Base-by-base conservation (phyloP, 2,797 vertebrate genomes). In the Amphiprion clarkii region DNA sequence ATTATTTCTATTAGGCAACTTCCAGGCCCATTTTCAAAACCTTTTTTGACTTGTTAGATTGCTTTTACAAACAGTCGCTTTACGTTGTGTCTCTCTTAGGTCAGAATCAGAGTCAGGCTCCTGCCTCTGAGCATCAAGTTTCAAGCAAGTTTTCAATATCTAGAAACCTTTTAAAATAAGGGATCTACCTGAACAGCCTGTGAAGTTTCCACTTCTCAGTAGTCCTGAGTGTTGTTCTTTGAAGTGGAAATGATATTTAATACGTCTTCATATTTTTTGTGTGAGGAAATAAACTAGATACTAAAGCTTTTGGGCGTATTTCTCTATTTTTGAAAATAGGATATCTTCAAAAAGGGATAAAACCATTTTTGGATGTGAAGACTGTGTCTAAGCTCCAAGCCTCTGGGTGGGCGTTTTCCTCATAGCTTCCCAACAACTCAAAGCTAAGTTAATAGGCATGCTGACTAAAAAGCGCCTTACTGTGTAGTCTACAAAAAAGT, bases 101-200 rank as follows among this genome's bases (percentile, higher is more conserved):
- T 83, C 87, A 93, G 12, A 80, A 81, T 16, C 82, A 81, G 48
- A 78, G 79, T 12, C 85, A 81, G 48, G 61, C 73, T 57, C 46
- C 74, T 82, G 23, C 66, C 23, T 70, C 66, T 5, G 91, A 94
- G 46, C 91, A 86, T 69, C 91, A 93, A 57, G 13, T 83, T 6
- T 76, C 93, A 61, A 94, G 94, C 95, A 94, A 95, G 93, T 84
- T 23, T 36, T 83, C 21, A 63, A 27, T 42, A 46, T 62, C 25
- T 49, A 49, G 36, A 62, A 36, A 33, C 52, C 23, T 53, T 46
- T 29, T 40, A 40, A 53, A 46, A 25, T 44, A 27, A 14, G 17
- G 2, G 23, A 29, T 61, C 11, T 40, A 9, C 40, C 3, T 10
- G 2, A 68, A 48, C 8, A 62, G 27, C 57, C 67, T 68, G 11